phyloP scores from a whole-genome alignment of 2,113 vertebrate genomes.

The Manacus vitellinus region DNA sequence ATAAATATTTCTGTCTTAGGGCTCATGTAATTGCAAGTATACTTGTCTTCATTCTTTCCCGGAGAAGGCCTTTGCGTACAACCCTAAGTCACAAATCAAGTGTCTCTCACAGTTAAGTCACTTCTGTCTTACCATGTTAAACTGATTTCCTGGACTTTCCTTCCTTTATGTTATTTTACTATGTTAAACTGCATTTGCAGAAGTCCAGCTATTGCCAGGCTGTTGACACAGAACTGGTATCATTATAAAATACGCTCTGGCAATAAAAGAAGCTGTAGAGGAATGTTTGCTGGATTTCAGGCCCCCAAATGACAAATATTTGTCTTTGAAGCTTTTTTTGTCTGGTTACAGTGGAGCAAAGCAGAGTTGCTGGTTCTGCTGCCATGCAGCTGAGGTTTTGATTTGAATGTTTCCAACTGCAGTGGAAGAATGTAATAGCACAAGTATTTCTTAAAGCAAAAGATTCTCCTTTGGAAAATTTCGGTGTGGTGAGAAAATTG shows the following conservation, averaged over 20 bases:
- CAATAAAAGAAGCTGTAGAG: neutral
- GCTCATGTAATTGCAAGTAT: neutral
- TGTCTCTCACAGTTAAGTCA: neutral
- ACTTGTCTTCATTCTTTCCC: neutral
- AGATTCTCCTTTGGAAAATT: neutral
- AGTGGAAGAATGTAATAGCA: neutral
- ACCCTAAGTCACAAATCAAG: neutral
- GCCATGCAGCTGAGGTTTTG: neutral
- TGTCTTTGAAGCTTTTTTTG: neutral
- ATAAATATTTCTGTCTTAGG: neutral
- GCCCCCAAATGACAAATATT: neutral
- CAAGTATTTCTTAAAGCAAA: neutral
- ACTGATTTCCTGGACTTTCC: neutral
- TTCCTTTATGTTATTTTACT: neutral
- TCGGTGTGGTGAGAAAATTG: neutral
- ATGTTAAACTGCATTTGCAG: neutral
- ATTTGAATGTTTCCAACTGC: neutral
- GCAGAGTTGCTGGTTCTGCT: neutral
- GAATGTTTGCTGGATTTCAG: neutral
- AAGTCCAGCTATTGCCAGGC: neutral
- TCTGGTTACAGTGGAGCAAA: neutral
- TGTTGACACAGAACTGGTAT: neutral
- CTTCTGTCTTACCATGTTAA: neutral
- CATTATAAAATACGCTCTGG: neutral
- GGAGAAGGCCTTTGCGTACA: neutral